phyloP scores from a whole-genome alignment of 2,113 vertebrate genomes.

The Hippocampus abdominalis region DNA sequence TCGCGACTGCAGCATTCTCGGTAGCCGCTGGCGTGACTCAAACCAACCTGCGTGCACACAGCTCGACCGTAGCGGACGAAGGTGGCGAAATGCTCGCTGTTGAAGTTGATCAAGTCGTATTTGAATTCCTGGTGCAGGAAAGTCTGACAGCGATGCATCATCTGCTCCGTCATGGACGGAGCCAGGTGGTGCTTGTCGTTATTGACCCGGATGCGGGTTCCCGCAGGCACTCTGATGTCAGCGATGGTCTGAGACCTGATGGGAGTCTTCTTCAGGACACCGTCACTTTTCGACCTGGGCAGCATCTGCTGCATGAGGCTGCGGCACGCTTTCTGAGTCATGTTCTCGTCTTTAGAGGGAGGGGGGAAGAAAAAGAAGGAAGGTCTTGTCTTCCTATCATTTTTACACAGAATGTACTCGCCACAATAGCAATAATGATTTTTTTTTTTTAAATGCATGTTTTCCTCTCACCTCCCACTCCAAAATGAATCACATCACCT shows the following conservation, averaged over 20 bases:
- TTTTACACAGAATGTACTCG: neutral
- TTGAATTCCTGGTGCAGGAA: constrained; percentile 48
- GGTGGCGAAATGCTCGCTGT: constrained; percentile 45
- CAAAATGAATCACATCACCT: constrained; percentile 40
- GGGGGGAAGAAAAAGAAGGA: neutral
- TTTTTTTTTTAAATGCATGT: no score
- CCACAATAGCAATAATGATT: no score
- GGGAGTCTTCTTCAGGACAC: constrained; percentile 29
- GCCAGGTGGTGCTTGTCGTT: constrained; percentile 37
- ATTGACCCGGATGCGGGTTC: constrained; percentile 43
- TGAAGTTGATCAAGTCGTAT: constrained; percentile 44
- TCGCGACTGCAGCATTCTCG: neutral
- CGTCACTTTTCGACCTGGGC: constrained; percentile 13
- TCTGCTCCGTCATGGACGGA: constrained; percentile 15
- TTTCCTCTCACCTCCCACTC: constrained; percentile 25
- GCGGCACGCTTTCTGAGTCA: constrained; percentile 33
- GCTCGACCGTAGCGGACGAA: constrained; percentile 28
- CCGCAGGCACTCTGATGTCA: constrained; percentile 31
- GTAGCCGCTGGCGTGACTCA: neutral
- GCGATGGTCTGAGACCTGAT: constrained; percentile 12
- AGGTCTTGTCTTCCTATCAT: neutral
- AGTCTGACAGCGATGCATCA: constrained; percentile 18
- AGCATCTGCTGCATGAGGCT: constrained; percentile 32
- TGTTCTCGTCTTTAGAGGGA: constrained; percentile 39
- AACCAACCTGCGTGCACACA: constrained; percentile 36